Evolutionary conservation across 2,888 invertebrate species (phyloP).

Genomic region (Acronicta aceris): DNA sequence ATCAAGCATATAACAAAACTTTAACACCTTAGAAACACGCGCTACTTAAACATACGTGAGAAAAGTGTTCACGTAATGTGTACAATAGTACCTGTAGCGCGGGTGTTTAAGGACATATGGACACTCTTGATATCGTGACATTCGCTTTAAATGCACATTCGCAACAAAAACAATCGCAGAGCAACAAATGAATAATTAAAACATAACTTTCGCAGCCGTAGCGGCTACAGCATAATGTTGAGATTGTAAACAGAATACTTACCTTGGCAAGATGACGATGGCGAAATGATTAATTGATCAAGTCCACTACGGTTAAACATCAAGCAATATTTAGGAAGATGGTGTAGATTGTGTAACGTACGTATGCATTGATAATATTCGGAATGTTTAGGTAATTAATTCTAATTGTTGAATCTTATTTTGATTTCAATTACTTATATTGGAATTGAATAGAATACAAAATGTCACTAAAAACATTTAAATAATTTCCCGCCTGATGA

Average conservation of each 20-base stretch:
- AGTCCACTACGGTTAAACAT: conserved; percentile 28
- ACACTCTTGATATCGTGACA: conserved; percentile 27
- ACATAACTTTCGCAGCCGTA: conserved; percentile 67
- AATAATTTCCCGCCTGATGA: conserved; percentile 9
- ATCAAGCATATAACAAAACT: conserved; percentile 29
- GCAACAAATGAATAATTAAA: conserved; percentile 67
- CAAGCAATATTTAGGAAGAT: neutral
- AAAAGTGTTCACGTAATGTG: conserved; percentile 23
- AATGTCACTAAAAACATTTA: too few relatives aligned
- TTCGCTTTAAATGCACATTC: conserved; percentile 62
- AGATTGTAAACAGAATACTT: conserved; percentile 44
- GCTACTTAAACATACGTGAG: conserved; percentile 24
- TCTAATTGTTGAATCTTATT: too few relatives aligned
- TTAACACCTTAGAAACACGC: conserved; percentile 21
- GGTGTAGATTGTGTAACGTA: neutral
- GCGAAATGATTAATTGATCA: neutral
- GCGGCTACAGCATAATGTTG: conserved; percentile 46
- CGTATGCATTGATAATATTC: conserved; percentile 4
- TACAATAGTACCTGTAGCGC: neutral
- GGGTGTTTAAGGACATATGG: conserved; percentile 7
- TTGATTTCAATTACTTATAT: too few relatives aligned
- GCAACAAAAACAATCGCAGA: conserved; percentile 71
- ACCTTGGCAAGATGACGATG: conserved; percentile 15
- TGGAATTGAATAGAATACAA: too few relatives aligned
- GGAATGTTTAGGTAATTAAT: too few relatives aligned